Evolutionary conservation across 2,797 vertebrate species (phyloP).

Genomic region (Paedocypris micromegethes): DNA sequence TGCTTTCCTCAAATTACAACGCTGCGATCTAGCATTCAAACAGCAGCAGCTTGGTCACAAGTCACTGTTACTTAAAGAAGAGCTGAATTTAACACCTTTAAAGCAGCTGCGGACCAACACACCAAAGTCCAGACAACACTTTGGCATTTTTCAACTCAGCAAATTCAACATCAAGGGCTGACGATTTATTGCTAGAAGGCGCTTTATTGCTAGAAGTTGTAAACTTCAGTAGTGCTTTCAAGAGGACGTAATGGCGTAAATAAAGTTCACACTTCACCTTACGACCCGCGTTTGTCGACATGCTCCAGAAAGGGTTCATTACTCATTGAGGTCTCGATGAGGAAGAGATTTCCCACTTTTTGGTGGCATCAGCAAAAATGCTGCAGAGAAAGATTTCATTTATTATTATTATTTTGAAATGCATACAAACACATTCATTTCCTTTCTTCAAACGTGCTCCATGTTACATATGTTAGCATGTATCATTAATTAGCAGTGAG

Average conservation of each 20-base stretch:
- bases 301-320: constrained; percentile 99
- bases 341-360: constrained; percentile 51
- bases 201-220: too few relatives aligned
- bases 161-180: neutral
- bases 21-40: too few relatives aligned
- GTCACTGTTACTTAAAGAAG: neutral
- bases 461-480: too few relatives aligned
- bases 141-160: neutral
- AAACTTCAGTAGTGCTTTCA: too few relatives aligned
- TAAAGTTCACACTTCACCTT: constrained; percentile 71
- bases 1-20: too few relatives aligned
- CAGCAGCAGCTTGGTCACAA: neutral
- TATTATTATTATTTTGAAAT: too few relatives aligned
- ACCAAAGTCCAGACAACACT: neutral
- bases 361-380: constrained; percentile 56
- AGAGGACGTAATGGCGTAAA: neutral
- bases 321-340: constrained; percentile 64
- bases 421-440: too few relatives aligned
- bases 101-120: constrained; percentile 4
- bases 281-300: constrained; percentile 85
- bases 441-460: too few relatives aligned
- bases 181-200: too few relatives aligned
- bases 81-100: constrained; percentile 5
- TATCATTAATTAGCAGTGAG: too few relatives aligned
- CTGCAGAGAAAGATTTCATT: neutral